Evolutionary conservation across 2,113 vertebrate species (phyloP).

Genomic region (Piprites chloris): DNA sequence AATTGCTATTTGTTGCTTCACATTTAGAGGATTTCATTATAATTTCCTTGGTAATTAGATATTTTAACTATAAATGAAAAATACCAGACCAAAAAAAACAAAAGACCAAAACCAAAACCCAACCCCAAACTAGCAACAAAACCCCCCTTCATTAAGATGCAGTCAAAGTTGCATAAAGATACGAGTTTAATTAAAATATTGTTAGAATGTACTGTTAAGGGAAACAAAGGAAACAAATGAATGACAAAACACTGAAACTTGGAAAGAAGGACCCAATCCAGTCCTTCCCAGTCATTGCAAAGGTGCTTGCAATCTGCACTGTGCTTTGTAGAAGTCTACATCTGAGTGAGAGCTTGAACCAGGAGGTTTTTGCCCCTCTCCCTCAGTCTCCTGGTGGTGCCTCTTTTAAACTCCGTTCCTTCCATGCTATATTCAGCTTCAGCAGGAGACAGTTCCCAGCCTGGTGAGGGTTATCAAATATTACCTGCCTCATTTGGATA

Average conservation of each 20-base stretch:
- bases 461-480: background rate
- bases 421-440: background rate
- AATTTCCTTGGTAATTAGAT: conserved; percentile 63
- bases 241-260: background rate
- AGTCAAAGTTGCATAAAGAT: conserved; percentile 24
- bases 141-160: conserved; percentile 15
- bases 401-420: background rate
- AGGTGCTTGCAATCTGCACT: background rate
- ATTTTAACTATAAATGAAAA: conserved; percentile 60
- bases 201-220: background rate
- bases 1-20: conserved; percentile 61
- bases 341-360: background rate
- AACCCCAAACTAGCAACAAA: background rate
- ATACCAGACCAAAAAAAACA: background rate
- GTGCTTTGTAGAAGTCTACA: background rate
- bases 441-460: background rate
- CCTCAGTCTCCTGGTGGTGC: background rate
- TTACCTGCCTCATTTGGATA: background rate
- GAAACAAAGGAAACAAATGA: conserved; percentile 38
- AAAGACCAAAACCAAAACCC: background rate
- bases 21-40: conserved; percentile 59
- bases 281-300: background rate
- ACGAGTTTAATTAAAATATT: conserved; percentile 45
- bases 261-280: background rate
- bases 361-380: background rate